phyloP scores from a whole-genome alignment of 23 tunicate species.

The Diplosoma virens region DNA sequence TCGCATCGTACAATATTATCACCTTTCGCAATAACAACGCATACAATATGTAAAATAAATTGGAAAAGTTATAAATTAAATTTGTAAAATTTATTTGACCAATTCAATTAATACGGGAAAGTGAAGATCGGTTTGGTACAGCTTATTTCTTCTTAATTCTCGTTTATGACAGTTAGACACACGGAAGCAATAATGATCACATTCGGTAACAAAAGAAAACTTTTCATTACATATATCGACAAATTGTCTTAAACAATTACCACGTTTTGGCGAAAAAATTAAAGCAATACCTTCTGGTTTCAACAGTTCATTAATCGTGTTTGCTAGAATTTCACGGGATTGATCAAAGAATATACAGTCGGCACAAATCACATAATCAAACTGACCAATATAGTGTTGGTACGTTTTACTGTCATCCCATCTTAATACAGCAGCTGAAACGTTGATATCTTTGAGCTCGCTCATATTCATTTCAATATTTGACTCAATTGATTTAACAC shows the following conservation, averaged over 20 bases:
- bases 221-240: conserved; percentile 13
- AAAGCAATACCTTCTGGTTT: conserved; percentile 53
- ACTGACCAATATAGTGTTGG: background rate
- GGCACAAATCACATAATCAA: conserved; percentile 49
- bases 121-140: conserved; percentile 36
- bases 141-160: background rate
- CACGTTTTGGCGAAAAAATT: conserved; percentile 65
- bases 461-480: conserved; percentile 21
- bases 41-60: no score
- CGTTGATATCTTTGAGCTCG: background rate
- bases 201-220: conserved; percentile 13
- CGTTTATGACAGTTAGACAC: conserved; percentile 11
- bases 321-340: conserved; percentile 16
- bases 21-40: no score
- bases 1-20: no score
- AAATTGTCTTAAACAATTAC: conserved; percentile 31
- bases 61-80: background rate
- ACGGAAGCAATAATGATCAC: conserved; percentile 17
- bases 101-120: conserved; percentile 38
- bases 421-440: conserved; percentile 15
- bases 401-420: conserved; percentile 31
- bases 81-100: background rate
- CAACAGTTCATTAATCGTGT: conserved; percentile 26
- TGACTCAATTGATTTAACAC: conserved; percentile 31
- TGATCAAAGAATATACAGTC: conserved; percentile 71